Evolutionary conservation across 2,797 vertebrate species (phyloP).

Genomic region (Oreochromis mossambicus): DNA sequence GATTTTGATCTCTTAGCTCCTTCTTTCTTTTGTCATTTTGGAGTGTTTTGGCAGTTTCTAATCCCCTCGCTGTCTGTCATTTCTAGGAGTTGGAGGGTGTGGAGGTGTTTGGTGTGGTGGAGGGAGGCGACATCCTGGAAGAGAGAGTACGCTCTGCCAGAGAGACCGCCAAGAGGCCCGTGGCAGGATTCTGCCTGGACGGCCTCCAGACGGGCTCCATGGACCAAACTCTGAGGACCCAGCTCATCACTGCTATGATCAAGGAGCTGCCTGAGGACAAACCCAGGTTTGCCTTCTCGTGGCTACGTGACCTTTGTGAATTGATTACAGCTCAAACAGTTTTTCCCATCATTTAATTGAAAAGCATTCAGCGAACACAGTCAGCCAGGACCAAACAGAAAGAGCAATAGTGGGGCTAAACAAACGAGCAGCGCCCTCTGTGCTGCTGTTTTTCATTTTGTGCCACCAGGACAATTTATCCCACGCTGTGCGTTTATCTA

Average conservation of each 20-base stretch:
- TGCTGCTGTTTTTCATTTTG: conserved; percentile 1
- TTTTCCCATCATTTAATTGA: background rate
- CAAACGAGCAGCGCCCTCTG: background rate
- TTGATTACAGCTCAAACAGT: background rate
- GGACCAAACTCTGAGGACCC: conserved; percentile 77
- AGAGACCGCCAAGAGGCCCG: conserved; percentile 92
- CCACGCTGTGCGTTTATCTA: background rate
- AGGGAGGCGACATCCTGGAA: conserved; percentile 89
- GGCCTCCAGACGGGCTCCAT: conserved; percentile 82
- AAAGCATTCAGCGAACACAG: background rate
- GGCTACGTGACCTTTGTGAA: background rate
- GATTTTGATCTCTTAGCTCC: background rate
- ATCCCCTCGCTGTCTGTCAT: background rate
- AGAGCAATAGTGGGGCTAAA: background rate
- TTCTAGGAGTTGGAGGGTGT: conserved; percentile 83
- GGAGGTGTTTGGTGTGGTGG: conserved; percentile 87
- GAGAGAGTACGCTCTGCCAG: conserved; percentile 89
- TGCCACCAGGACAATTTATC: background rate
- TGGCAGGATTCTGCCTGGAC: conserved; percentile 92
- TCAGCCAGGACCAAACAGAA: background rate
- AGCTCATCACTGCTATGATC: conserved; percentile 83
- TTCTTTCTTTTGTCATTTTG: background rate
- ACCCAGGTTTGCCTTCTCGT: conserved; percentile 78
- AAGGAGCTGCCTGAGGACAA: conserved; percentile 90
- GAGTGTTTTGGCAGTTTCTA: background rate